Evolutionary conservation across 2,888 invertebrate genomes (phyloP).

Genomic region (Sarcophaga caerulescens): DNA sequence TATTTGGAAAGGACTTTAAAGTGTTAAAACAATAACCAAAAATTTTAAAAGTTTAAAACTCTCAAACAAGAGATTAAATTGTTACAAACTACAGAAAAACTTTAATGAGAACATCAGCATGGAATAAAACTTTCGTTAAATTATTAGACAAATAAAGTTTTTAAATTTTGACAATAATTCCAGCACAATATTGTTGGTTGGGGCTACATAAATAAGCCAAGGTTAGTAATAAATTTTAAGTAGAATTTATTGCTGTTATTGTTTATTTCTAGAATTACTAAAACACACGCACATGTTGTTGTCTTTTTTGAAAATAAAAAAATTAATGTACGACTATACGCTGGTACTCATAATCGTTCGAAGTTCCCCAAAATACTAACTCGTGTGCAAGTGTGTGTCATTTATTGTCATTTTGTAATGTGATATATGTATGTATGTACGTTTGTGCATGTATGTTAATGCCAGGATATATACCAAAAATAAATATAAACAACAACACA

Average conservation of each 20-base stretch:
- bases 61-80: background rate
- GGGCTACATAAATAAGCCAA: constrained; percentile 6
- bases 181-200: background rate
- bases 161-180: background rate
- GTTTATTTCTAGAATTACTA: constrained; percentile 15
- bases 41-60: background rate
- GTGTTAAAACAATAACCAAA: background rate
- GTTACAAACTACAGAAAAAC: background rate
- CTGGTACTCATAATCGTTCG: background rate
- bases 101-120: background rate
- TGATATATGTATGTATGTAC: no score
- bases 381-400: no score
- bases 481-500: no score
- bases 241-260: constrained; percentile 15
- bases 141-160: background rate
- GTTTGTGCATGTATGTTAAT: no score
- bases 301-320: background rate
- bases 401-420: no score
- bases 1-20: background rate
- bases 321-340: background rate
- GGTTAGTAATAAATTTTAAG: constrained; percentile 9
- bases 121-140: background rate
- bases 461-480: no score
- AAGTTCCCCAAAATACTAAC: no score
- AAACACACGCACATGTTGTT: constrained; percentile 18